Evolutionary conservation across 2,888 invertebrate genomes (phyloP).

Genomic region (Cataglyphis rosenhaueri): DNA sequence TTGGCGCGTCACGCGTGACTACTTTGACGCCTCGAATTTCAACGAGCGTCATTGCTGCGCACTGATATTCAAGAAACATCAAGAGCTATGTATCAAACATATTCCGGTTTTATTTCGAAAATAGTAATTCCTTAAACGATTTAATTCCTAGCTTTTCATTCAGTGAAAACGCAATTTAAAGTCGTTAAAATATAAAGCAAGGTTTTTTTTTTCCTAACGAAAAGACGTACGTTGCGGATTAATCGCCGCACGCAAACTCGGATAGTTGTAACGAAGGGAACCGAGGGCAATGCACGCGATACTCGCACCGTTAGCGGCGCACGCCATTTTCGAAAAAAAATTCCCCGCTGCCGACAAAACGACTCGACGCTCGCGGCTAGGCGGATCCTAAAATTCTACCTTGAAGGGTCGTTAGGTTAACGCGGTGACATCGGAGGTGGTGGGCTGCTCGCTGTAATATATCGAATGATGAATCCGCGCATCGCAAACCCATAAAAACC

Average conservation of each 20-base stretch:
- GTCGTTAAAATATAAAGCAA: slow-evolving; percentile 13
- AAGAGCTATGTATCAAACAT: slow-evolving; percentile 51
- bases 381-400: slow-evolving; percentile 74
- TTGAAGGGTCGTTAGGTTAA: slow-evolving; percentile 80
- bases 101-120: slow-evolving; percentile 31
- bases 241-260: slow-evolving; percentile 46
- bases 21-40: slow-evolving; percentile 56
- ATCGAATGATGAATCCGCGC: slow-evolving; percentile 84
- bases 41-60: slow-evolving; percentile 51
- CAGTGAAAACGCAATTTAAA: background rate
- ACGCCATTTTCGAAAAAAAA: slow-evolving; percentile 60
- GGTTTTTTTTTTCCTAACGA: background rate
- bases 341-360: slow-evolving; percentile 49
- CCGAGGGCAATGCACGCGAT: slow-evolving; percentile 32
- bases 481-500: slow-evolving; percentile 85
- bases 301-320: slow-evolving; percentile 47
- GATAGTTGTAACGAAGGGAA: slow-evolving; percentile 45
- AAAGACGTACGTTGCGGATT: slow-evolving; percentile 28
- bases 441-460: slow-evolving; percentile 77
- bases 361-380: slow-evolving; percentile 47
- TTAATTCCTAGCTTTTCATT: background rate
- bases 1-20: slow-evolving; percentile 54
- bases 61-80: slow-evolving; percentile 56
- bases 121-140: slow-evolving; percentile 17
- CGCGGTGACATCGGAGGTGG: slow-evolving; percentile 79